phyloP scores from a whole-genome alignment of 1,140 invertebrate species.

The Ctenoplectra terminalis region DNA sequence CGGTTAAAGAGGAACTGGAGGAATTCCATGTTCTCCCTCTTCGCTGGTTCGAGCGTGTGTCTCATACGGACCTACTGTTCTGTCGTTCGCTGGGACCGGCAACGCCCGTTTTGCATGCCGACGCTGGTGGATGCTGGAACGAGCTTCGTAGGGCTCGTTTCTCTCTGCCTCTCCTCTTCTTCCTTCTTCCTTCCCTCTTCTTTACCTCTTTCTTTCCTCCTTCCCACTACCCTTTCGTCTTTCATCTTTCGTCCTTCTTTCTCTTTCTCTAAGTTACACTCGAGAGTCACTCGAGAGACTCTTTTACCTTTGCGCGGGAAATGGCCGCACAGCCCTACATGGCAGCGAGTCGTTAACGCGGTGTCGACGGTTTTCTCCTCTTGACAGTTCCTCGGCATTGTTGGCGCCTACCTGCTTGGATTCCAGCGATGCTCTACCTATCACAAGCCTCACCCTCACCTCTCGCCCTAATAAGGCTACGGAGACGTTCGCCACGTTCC shows the following conservation, averaged over 20 bases:
- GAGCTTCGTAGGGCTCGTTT: slow-evolving; percentile 46
- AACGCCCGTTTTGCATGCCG: slow-evolving; percentile 71
- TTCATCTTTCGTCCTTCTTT: background rate
- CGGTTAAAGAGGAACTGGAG: slow-evolving; percentile 45
- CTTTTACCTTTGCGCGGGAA: slow-evolving; percentile 66
- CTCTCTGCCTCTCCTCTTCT: slow-evolving; percentile 31
- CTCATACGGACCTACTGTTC: slow-evolving; percentile 64
- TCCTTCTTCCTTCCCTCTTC: background rate
- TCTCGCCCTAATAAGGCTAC: slow-evolving; percentile 65
- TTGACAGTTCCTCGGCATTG: slow-evolving; percentile 68
- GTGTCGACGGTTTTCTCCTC: slow-evolving; percentile 69
- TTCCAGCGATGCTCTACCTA: slow-evolving; percentile 62
- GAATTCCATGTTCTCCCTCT: slow-evolving; percentile 44
- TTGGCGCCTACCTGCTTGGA: slow-evolving; percentile 70
- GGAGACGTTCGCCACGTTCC: slow-evolving; percentile 45
- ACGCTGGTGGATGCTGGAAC: slow-evolving; percentile 46
- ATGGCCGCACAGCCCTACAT: slow-evolving; percentile 67
- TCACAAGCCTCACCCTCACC: slow-evolving; percentile 67
- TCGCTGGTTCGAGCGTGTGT: slow-evolving; percentile 34
- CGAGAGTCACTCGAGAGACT: slow-evolving; percentile 40
- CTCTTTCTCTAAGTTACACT: slow-evolving; percentile 38
- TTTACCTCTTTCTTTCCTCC: background rate
- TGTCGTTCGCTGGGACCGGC: slow-evolving; percentile 66
- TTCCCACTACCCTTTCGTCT: background rate
- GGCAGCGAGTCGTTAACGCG: slow-evolving; percentile 72